Conservation (phyloP, 1,140 invertebrate genomes). For the Aethina tumida region DNA sequence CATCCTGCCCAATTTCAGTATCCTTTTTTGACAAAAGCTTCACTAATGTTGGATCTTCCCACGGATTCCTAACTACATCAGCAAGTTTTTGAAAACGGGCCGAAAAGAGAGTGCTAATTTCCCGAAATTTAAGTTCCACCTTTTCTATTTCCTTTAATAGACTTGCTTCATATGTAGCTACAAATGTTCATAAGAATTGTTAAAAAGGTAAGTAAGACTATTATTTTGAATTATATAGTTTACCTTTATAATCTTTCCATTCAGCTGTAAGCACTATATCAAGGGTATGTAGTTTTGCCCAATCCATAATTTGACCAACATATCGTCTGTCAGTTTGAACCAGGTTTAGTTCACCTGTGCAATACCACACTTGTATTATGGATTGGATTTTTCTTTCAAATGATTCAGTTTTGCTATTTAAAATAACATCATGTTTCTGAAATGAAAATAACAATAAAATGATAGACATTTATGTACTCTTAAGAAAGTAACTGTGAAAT, state of each 20-base stretch:
- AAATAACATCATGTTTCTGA: constrained; percentile 30
- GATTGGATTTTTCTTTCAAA: constrained; percentile 29
- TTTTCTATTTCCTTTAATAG: constrained; percentile 24
- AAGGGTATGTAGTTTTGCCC: constrained; percentile 32
- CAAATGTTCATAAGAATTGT: constrained; percentile 7
- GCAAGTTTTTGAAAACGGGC: constrained; percentile 27
- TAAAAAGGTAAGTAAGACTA: too few relatives aligned
- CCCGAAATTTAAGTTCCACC: constrained; percentile 23
- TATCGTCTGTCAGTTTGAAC: constrained; percentile 24
- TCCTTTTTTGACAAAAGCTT: constrained; percentile 24
- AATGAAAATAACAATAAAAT: constrained; percentile 20
- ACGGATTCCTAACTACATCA: constrained; percentile 32
- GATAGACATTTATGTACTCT: too few relatives aligned
- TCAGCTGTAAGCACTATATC: constrained; percentile 33
- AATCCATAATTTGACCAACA: constrained; percentile 30
- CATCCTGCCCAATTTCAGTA: constrained; percentile 24
- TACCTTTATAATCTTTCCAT: constrained; percentile 33
- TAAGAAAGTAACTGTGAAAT: too few relatives aligned
- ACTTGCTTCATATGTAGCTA: constrained; percentile 21
- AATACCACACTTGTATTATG: constrained; percentile 32
- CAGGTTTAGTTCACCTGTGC: constrained; percentile 22
- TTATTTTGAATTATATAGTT: too few relatives aligned
- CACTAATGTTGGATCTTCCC: constrained; percentile 27
- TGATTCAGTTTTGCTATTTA: constrained; percentile 27
- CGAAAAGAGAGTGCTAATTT: constrained; percentile 26